Evolutionary conservation across 1,140 invertebrate species (phyloP), one percentile per base, ranked within the genome.

Genomic region (Drosophila nikananu): DNA sequence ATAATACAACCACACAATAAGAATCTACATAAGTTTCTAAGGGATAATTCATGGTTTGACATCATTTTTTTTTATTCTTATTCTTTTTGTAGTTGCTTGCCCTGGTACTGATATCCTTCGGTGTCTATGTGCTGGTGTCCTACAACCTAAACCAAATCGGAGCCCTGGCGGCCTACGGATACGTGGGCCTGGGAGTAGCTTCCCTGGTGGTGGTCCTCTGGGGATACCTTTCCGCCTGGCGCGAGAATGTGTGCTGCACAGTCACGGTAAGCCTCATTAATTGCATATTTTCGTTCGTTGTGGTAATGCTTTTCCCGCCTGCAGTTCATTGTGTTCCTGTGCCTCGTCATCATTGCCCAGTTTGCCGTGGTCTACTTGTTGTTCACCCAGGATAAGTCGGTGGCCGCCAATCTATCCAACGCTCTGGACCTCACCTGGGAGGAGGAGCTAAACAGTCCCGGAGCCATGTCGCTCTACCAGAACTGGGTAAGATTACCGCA

Each of bases 391-490:
- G 21, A 58, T 5, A 39, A 51, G 4, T 12, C 54, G 2, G 58
- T 62, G 30, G 67, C 83, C 19, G 86, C 87, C 12, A 83, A 91
- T 42, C 58, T 92, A 49, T 72, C 91, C 25, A 82, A 81, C 44
- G 25, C 77, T 5, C 41, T 92, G 51, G 91, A 92, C 32, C 15
- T 27, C 0, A 77, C 77, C 15, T 92, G 91, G 91, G 91, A 92
- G 21, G 70, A 92, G 48, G 91, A 92, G 39, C 30, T 92, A 6
- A 75, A 79, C 19, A 91, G 66, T 46, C 83, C 87, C 3, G 91
- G 91, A 2, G 91, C 91, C 23, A 92, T 92, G 91, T 90, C 91
- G 0, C 48, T 86, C 17, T 92, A 92, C 61, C 82, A 92, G 59
- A 91, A 83, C 35, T 92, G 91, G 91, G 91, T 92, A 54, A 61